Percentiles rank a stretch among this genome's conserved stretches.
phyloP scores from a whole-genome alignment of 1,140 invertebrate species.

The Drosophila ananassae region DNA sequence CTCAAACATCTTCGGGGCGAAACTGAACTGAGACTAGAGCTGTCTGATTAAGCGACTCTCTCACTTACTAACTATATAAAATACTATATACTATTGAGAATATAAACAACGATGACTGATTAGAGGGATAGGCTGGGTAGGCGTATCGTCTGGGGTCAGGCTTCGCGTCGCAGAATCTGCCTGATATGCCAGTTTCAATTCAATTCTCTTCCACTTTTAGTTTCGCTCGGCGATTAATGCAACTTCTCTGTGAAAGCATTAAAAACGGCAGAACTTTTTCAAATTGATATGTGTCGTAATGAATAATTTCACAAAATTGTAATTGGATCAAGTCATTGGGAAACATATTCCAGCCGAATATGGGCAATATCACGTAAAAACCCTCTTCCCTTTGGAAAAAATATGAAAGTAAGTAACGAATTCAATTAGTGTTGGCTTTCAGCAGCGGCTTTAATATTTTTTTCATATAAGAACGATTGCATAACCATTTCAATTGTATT shows the following conservation, averaged over 20 bases:
- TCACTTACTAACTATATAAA: background rate
- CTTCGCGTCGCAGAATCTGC: constrained; percentile 37
- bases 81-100: background rate
- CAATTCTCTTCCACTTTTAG: background rate
- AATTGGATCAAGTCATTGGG: background rate
- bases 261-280: background rate
- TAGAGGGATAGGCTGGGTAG: constrained; percentile 17
- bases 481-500: background rate
- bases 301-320: background rate
- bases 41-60: background rate
- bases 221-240: background rate
- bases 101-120: constrained; percentile 40
- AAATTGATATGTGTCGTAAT: background rate
- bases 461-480: background rate
- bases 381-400: background rate
- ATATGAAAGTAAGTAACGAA: background rate
- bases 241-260: background rate
- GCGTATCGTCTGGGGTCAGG: constrained; percentile 36
- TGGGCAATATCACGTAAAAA: background rate
- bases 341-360: background rate
- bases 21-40: constrained; percentile 1
- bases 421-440: background rate
- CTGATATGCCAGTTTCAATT: constrained; percentile 12
- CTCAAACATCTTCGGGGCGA: constrained; percentile 39
- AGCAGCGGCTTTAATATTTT: background rate